Percentiles rank a stretch among this genome's conserved stretches.
These are phyloP conservation scores for Cherax destructor DNA, from an alignment of 1,140 invertebrate species.

Conservation along the genomic window DNA sequence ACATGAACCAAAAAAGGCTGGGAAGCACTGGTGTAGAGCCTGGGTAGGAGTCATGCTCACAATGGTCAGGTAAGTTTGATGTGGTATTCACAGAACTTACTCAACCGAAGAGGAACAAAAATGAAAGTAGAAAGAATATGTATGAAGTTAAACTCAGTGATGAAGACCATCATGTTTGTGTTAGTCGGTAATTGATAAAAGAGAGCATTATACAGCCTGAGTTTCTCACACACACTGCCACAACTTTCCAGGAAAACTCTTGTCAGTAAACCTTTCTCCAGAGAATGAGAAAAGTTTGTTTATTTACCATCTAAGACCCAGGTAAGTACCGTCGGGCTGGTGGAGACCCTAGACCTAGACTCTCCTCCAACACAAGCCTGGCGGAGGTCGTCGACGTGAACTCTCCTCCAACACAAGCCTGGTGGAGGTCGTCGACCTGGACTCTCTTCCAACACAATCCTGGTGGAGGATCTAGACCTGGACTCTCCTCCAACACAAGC, in stretches of 20 bases:
- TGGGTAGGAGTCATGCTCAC: too few species aligned
- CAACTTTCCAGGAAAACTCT: conserved; percentile 28
- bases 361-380: too few species aligned
- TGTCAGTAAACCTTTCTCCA: conserved; percentile 33
- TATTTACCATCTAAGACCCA: conserved; percentile 37
- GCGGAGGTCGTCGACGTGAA: too few species aligned
- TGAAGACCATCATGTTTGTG: background rate
- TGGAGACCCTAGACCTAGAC: background rate
- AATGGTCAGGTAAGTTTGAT: too few species aligned
- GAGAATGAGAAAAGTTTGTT: conserved; percentile 39
- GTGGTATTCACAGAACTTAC: too few species aligned
- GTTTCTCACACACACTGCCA: background rate
- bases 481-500: background rate
- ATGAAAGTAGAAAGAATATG: too few species aligned
- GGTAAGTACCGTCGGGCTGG: background rate
- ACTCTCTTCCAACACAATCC: too few species aligned
- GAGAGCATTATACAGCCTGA: conserved; percentile 3
- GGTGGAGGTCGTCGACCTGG: too few species aligned
- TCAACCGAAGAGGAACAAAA: too few species aligned
- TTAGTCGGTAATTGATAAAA: conserved; percentile 5
- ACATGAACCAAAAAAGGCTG: too few species aligned
- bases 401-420: too few species aligned
- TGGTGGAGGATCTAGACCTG: background rate
- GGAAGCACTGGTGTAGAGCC: too few species aligned
- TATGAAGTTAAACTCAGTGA: background rate